phyloP scores from a whole-genome alignment of 2,797 vertebrate species.

The Erpetoichthys calabaricus region DNA sequence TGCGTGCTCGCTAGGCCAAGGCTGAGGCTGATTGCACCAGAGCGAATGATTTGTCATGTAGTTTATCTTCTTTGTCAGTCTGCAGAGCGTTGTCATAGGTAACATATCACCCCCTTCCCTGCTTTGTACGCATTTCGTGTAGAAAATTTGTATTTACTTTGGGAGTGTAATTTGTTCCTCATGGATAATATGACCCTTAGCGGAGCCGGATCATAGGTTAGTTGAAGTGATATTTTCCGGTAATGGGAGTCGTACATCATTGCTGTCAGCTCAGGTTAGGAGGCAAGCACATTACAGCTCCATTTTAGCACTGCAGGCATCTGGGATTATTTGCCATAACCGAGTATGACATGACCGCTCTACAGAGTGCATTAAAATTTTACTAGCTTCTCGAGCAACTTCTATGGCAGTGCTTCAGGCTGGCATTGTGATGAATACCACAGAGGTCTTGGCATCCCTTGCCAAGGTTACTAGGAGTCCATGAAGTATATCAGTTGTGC shows the following conservation, averaged over 20 bases:
- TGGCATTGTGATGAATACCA: slow-evolving; percentile 68
- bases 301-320: slow-evolving; percentile 99
- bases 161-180: slow-evolving; percentile 99
- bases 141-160: slow-evolving; percentile 99
- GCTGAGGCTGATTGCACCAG: slow-evolving; percentile 62
- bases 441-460: slow-evolving; percentile 53
- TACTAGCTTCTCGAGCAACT: slow-evolving; percentile 85
- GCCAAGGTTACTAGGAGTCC: slow-evolving; percentile 69
- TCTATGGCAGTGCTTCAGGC: slow-evolving; percentile 61
- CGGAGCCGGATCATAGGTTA: slow-evolving; percentile 98
- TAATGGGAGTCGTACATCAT: slow-evolving; percentile 99
- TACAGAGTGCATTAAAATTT: slow-evolving; percentile 98
- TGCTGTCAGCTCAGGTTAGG: slow-evolving; percentile 98
- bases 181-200: slow-evolving; percentile 99
- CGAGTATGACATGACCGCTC: slow-evolving; percentile 97
- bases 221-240: slow-evolving; percentile 99
- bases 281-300: slow-evolving; percentile 98
- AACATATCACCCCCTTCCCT: slow-evolving; percentile 41
- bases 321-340: slow-evolving; percentile 99
- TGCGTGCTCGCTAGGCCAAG: slow-evolving; percentile 46
- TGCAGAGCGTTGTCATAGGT: slow-evolving; percentile 55
- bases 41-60: slow-evolving; percentile 69
- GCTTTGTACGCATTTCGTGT: slow-evolving; percentile 74
- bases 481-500: slow-evolving; percentile 42
- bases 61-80: slow-evolving; percentile 81